A percentile compares a stretch with the other conserved stretches of the same genome.
Evolutionary conservation across 2,797 vertebrate genomes (phyloP).

Genomic region (Threskiornis aethiopicus): DNA sequence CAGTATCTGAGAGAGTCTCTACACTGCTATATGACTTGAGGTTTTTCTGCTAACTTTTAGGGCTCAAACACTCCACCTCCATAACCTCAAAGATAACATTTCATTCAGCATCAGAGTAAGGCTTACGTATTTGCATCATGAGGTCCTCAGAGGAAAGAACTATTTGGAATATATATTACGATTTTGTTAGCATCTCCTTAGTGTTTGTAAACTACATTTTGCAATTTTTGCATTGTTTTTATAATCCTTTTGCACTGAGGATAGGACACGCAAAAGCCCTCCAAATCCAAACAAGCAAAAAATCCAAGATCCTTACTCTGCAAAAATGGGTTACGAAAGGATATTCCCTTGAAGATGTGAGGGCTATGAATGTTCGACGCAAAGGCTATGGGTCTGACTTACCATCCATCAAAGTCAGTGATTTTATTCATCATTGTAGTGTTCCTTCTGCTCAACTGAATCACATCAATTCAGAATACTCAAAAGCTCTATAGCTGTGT

Average conservation of each 20-base stretch:
- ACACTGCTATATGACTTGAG: not conserved
- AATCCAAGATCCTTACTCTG: not conserved
- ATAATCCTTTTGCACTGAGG: not conserved
- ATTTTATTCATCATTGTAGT: not conserved
- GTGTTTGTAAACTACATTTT: not conserved
- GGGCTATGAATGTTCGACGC: not conserved
- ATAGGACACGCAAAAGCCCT: not conserved
- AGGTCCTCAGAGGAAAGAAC: not conserved
- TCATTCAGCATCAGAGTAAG: not conserved
- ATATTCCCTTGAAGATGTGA: not conserved
- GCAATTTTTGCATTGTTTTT: not conserved
- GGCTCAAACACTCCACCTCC: not conserved
- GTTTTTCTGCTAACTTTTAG: not conserved
- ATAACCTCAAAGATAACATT: not conserved
- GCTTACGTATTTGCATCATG: not conserved
- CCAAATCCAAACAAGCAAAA: not conserved
- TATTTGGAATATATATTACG: not conserved
- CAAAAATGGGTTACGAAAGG: not conserved
- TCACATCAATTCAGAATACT: not conserved
- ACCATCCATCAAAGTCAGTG: not conserved
- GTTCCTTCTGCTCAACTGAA: not conserved
- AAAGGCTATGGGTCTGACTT: not conserved
- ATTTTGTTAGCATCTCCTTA: not conserved
- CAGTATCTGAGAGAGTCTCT: not conserved
- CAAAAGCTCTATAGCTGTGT: not conserved